Evolutionary conservation across 2,113 vertebrate genomes (phyloP).

Genomic region (Tyrannus savana): DNA sequence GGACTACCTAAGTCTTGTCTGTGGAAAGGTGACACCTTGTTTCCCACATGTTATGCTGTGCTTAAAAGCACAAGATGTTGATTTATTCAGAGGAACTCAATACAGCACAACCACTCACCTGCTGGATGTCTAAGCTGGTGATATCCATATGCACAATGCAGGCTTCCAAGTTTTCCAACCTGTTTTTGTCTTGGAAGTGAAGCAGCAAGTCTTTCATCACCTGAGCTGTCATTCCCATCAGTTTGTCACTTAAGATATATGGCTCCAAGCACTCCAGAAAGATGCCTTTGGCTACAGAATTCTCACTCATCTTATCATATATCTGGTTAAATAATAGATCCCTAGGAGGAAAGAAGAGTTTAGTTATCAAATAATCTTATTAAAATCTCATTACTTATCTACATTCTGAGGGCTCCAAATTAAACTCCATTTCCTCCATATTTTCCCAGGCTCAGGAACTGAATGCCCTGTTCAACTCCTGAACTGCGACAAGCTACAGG

Average conservation of each 20-base stretch:
- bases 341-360: conserved; percentile 62
- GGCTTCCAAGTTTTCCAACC: conserved; percentile 94
- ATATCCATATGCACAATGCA: conserved; percentile 97
- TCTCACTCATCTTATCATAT: conserved; percentile 90
- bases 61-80: neutral
- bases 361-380: neutral
- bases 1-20: accelerated
- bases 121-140: conserved; percentile 95
- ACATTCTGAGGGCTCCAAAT: neutral
- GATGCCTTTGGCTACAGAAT: conserved; percentile 90
- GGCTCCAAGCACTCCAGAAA: conserved; percentile 94
- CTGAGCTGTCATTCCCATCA: conserved; percentile 89
- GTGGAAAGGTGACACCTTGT: neutral
- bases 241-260: conserved; percentile 90
- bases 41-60: neutral
- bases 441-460: neutral
- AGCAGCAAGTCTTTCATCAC: conserved; percentile 94
- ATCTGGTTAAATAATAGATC: conserved; percentile 94
- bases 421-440: neutral
- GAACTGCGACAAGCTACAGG: neutral
- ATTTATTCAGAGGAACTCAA: neutral
- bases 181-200: conserved; percentile 91
- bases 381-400: neutral
- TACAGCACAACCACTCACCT: conserved; percentile 74
- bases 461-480: neutral